Evolutionary conservation across 2,888 invertebrate genomes (phyloP), one percentile per base, ranked within the genome.

Genomic region (Chrysina gloriosa): DNA sequence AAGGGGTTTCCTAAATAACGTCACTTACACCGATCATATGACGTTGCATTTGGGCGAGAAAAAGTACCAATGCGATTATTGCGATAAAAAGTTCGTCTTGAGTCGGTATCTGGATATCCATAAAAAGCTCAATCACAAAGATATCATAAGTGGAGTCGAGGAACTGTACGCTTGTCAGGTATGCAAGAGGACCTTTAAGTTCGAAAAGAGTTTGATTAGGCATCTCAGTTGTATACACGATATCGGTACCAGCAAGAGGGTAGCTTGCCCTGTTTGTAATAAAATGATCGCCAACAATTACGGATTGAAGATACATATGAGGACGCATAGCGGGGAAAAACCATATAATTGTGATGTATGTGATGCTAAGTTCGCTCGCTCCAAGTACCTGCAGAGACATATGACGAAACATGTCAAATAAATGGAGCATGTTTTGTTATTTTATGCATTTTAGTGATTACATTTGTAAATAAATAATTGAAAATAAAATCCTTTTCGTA

Each of bases 231-330:
- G 75, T n/a, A 78, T 80, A 14, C 81, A 81, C 48, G 72, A 76
- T 45, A 76, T 80, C 14, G 80, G 80, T 0, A 74, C 73, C 36
- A 76, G 77, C 65, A 72, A 74, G 21, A 75, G 74, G 2, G 78
- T 78, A 5, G 65, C 74, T 42, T 80, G 80, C 64, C 72, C 75
- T 0, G 71, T 79, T 23, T 80, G 80, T 64, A 67, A 70, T 1
- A 80, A 80, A 69, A 65, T 75, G 0, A 77, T 80, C 3, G 76
- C 79, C 3, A 80, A 80, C 68, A 76, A 74, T 58, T 79, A 79
- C 69, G 79, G 78, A 67, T 73, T 80, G 48, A 80, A 78, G 58
- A 71, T 79, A 70, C 80, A 80, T 69, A 79, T 80, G 77, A 72
- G 78, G 29, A 72, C 74, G 14, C 80, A 80, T 42, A 79, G 79